Base-by-base conservation (phyloP, 2,888 invertebrate genomes). In the Caenorhabditis sulstoni region DNA sequence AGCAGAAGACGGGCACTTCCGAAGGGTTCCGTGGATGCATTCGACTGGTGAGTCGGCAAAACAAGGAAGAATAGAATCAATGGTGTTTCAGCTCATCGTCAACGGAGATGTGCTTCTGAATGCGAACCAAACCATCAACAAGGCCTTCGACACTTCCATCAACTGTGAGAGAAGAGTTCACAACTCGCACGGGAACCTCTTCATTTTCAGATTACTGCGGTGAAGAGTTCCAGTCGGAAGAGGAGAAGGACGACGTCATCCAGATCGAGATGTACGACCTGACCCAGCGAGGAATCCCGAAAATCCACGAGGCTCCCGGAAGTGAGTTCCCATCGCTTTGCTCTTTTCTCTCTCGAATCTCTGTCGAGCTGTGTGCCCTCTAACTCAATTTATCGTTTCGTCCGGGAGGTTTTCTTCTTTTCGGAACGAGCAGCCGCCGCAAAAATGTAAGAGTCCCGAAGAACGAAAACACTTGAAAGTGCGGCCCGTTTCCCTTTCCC, bases 1-100 rank as follows among this genome's bases (percentile, higher is more conserved):
- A 81, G n/a, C 75, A 75, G 35, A 82, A 81, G 50, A 75, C 85
- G 16, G 81, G 82, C 39, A 62, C 80, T 9, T 61, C 62, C 14
- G 52, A 75, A 12, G 85, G 85, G 50, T 81, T 85, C 59, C 70
- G 68, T 11, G 83, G 83, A 59, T 83, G 83, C 52, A 71, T 83
- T 65, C 66, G 83, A 49, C 59, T 78, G 70, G 73, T 53, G 29
- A 53, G 18, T 5, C 18, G 14, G n/a, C 9, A 23, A 47, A 61
- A 29, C 16, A 14, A 47, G 35, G 22, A 45, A 49, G 18, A 23
- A 22, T 23, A 3, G 29, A 29, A 29, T 29, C 29, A 29, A 11
- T 52, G 3, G 11, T 16, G 23, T 53, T 77, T n/a, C 53, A 81
- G 80, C 67, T 83, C 20, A 35, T 74, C 8, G 71, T 85, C 53